A percentile compares a stretch with the other conserved stretches of the same genome.
Conservation (phyloP, 2,113 vertebrate species). For the Takifugu flavidus region DNA sequence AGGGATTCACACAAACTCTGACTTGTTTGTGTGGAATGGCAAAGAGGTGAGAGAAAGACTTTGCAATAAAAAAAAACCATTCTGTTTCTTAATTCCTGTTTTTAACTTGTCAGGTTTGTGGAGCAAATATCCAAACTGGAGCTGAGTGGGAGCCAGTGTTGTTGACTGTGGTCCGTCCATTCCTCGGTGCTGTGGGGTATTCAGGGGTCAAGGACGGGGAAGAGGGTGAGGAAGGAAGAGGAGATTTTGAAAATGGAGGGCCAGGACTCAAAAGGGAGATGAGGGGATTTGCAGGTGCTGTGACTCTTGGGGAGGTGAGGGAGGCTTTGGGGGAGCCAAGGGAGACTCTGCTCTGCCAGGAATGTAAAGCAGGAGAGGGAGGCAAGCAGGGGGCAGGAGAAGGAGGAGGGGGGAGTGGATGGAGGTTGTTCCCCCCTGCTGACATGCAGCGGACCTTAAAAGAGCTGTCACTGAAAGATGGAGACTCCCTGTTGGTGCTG, state of each 20-base stretch:
- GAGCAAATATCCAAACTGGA: constrained; percentile 74
- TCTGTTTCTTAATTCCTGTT: background rate
- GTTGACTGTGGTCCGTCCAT: constrained; percentile 78
- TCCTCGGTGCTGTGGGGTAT: constrained; percentile 39
- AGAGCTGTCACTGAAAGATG: constrained; percentile 80
- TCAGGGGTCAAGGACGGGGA: constrained; percentile 33
- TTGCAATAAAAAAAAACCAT: background rate
- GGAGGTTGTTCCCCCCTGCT: constrained; percentile 77
- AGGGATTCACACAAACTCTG: constrained; percentile 78
- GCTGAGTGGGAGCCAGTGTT: constrained; percentile 84
- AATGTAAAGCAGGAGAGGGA: constrained; percentile 40
- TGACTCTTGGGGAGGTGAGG: constrained; percentile 58
- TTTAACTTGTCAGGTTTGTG: constrained; percentile 78
- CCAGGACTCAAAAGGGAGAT: constrained; percentile 60
- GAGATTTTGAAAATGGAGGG: constrained; percentile 36
- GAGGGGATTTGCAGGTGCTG: constrained; percentile 63
- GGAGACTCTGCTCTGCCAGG: constrained; percentile 73
- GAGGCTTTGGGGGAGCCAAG: constrained; percentile 68
- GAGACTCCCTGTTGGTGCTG: constrained; percentile 81
- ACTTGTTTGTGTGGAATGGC: constrained; percentile 93
- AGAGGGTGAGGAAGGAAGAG: constrained; percentile 1
- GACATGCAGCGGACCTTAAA: constrained; percentile 81
- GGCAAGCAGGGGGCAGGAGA: constrained; percentile 38
- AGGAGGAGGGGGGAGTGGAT: constrained; percentile 74
- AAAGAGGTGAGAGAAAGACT: constrained; percentile 78